Evolutionary conservation across 1,140 invertebrate species (phyloP).

Genomic region (Heliconius congener): DNA sequence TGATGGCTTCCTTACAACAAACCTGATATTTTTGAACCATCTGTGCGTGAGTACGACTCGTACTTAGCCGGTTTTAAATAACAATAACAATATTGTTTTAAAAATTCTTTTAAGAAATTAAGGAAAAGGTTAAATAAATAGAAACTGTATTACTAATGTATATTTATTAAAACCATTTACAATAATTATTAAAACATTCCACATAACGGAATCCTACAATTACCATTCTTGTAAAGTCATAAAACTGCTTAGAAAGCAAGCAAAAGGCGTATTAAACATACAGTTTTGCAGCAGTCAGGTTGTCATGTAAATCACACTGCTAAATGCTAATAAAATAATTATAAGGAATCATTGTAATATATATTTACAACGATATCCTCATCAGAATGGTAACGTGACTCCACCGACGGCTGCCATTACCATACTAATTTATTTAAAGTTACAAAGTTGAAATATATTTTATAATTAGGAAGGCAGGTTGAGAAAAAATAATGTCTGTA

Average conservation of each 20-base stretch:
- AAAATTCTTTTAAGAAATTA: too few species aligned
- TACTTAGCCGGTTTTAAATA: too few species aligned
- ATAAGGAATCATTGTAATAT: slow-evolving; percentile 35
- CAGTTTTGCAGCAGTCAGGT: slow-evolving; percentile 56
- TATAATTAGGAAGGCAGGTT: not conserved
- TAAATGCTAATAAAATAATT: slow-evolving; percentile 43
- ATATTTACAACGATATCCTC: slow-evolving; percentile 42
- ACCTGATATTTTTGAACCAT: too few species aligned
- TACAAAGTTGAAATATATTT: slow-evolving; percentile 14
- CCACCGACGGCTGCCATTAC: slow-evolving; percentile 74
- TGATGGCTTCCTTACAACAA: too few species aligned
- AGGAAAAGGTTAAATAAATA: not conserved
- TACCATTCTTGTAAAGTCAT: slow-evolving; percentile 30
- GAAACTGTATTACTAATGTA: not conserved
- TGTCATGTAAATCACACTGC: slow-evolving; percentile 48
- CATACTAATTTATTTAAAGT: slow-evolving; percentile 47
- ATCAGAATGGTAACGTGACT: slow-evolving; percentile 73
- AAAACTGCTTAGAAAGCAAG: slow-evolving; percentile 31
- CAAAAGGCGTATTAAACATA: slow-evolving; percentile 28
- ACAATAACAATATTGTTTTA: too few species aligned
- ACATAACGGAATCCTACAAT: slow-evolving; percentile 28
- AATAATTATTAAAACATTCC: slow-evolving; percentile 21
- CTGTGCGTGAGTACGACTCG: too few species aligned
- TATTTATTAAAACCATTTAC: slow-evolving; percentile 14
- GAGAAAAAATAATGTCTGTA: not conserved